Evolutionary conservation across 1,140 invertebrate species (phyloP), one percentile per base, ranked within the genome.

Genomic region (Hylaeus anthracinus): DNA sequence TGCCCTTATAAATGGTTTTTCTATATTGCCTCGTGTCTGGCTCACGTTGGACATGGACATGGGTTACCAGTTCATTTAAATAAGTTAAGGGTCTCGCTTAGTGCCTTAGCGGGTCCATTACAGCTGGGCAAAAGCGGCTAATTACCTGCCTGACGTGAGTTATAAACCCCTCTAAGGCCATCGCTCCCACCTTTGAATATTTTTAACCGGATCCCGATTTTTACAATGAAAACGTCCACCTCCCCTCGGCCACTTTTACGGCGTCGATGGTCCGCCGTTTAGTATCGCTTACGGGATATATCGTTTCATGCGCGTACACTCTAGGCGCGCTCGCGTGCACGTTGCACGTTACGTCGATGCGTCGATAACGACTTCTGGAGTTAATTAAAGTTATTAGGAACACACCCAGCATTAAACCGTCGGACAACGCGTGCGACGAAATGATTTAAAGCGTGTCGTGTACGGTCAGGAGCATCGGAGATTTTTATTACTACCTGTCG

Each of bases 131-230:
- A 93, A 92, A 93, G 90, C 92, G 91, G 91, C 93, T 93, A 93
- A 93, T 93, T 93, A 93, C 93, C 92, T 93, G 92, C 92, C 92
- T 92, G 93, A 93, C 92, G 92, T 93, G 93, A 93, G 93, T 93
- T 93, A 93, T 93, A 93, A 93, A 93, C 90, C 90, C 90, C 88
- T 85, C 86, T 85, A 72, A 83, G 83, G 82, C 84, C 73, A 81
- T 83, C 84, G 83, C 86, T 86, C 88, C 82, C 74, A 79, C 72
- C 82, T 90, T 85, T 89, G 88, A 88, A 90, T 90, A 89, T 88
- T 89, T 89, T 90, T 88, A 86, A 89, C 78, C 84, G 75, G 83
- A 89, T 90, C 88, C 63, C 70, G 79, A 90, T 90, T 89, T 90
- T 90, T 87, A 83, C 84, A 88, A 86, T 83, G 82, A 87, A 88